Evolutionary conservation across 1,140 invertebrate genomes (phyloP), one percentile per base, ranked within the genome.

Genomic region (Zaprionus lachaisei): DNA sequence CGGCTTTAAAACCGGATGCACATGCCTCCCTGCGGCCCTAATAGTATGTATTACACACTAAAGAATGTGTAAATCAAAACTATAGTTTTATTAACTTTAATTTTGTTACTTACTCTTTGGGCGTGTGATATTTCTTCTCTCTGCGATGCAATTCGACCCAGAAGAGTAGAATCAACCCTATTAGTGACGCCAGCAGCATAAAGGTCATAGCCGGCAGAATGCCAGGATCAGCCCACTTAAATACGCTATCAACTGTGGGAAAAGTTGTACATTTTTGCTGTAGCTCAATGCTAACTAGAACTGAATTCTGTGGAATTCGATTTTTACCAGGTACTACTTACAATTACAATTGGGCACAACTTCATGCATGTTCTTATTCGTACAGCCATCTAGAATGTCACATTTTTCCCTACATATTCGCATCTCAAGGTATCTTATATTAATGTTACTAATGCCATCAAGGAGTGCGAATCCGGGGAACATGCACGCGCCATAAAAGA

Each of bases 391-490:
- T 6, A 72, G 34, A 0, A 22, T 57, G 7, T 44, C 5, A 31
- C 91, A 92, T 57, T 81, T 84, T 6, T 51, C 20, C 2, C 51
- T 17, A 41, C 91, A 92, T 11, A 80, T 58, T 9, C 11, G 26
- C 41, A 68, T 28, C 62, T 92, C 86, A 37, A 82, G 54, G 17
- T 62, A 66, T 20, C 72, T 44, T 2, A 82, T 80, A 20, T 91
- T 92, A 4, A 92, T 71, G 22, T 83, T 91, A 49, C 91, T 92
- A 9, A 92, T 65, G 1, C 83, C 91, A 44, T 92, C 91, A n/a
- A 92, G 79, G 6, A 92, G 37, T 0, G 91, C 41, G 44, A 92
- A 92, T 2, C 86, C 87, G 2, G 91, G 91, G 1, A 70, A 92
- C n/a, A 92, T 38, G 37, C 77, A 79, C 5, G 83, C 81, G 3